Evolutionary conservation across 2,888 invertebrate genomes (phyloP).

Genomic region (Dryobotodes eremita): DNA sequence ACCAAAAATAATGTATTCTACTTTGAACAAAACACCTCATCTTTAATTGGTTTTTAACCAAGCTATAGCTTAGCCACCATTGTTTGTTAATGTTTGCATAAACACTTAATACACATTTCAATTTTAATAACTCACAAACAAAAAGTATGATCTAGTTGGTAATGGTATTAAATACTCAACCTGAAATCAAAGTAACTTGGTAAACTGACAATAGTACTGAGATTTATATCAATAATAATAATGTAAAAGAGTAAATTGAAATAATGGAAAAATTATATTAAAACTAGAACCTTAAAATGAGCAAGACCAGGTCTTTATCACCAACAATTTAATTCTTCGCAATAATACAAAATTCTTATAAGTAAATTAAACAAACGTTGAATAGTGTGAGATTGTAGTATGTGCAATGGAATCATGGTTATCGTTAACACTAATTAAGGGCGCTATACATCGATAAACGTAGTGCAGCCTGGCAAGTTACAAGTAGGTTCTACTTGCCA

Average conservation of each 20-base stretch:
- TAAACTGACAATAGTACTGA: conserved; percentile 13
- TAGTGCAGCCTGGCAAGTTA: neutral
- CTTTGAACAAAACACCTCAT: conserved; percentile 40
- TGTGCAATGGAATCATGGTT: conserved; percentile 19
- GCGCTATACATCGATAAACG: conserved; percentile 4
- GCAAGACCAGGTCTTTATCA: conserved; percentile 40
- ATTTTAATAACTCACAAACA: conserved; percentile 34
- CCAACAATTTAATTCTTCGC: conserved; percentile 27
- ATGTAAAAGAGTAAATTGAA: conserved; percentile 19
- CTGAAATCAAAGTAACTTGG: conserved; percentile 41
- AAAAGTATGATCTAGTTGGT: conserved; percentile 27
- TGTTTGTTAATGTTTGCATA: conserved; percentile 35
- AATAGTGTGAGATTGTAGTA: conserved; percentile 33
- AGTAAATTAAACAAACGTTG: conserved; percentile 11
- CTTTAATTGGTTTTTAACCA: conserved; percentile 41
- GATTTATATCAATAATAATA: conserved; percentile 24
- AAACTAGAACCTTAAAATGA: conserved; percentile 31
- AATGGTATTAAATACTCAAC: conserved; percentile 26
- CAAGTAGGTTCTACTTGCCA: neutral
- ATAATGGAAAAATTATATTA: conserved; percentile 29
- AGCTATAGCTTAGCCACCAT: conserved; percentile 17
- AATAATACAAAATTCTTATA: conserved; percentile 31
- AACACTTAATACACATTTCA: conserved; percentile 17
- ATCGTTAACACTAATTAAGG: conserved; percentile 9
- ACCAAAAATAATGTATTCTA: conserved; percentile 19